Conservation (phyloP, 2,797 vertebrate genomes). For the Etheostoma perlongum region DNA sequence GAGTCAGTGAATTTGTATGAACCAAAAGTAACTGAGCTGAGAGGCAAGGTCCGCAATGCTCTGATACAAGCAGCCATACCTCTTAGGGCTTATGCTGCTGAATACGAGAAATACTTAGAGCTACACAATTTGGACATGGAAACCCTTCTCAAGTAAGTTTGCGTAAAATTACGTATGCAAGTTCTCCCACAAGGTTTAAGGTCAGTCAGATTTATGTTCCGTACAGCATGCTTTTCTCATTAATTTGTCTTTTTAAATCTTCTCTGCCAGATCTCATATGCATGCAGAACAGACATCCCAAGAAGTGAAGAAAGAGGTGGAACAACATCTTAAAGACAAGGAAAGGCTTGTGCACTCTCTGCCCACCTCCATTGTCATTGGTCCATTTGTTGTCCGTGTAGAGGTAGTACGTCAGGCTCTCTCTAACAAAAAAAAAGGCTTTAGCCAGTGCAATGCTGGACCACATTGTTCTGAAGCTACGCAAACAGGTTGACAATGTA, state of each 20-base stretch:
- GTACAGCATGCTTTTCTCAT: neutral
- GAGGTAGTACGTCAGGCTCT: conserved; percentile 86
- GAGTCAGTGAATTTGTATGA: conserved; percentile 89
- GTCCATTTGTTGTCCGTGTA: conserved; percentile 88
- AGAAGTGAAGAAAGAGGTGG: conserved; percentile 85
- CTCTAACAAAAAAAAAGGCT: conserved; percentile 83
- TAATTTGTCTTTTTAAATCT: neutral
- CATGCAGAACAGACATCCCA: conserved; percentile 77
- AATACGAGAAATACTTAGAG: conserved; percentile 88
- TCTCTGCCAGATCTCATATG: conserved; percentile 79
- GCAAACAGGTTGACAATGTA: conserved; percentile 85
- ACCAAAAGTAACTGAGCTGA: conserved; percentile 85
- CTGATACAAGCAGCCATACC: conserved; percentile 87
- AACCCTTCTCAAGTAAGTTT: conserved; percentile 85
- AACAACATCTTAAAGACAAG: conserved; percentile 85
- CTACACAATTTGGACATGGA: conserved; percentile 87
- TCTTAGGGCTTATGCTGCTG: conserved; percentile 88
- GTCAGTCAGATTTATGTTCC: neutral
- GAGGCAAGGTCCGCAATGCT: conserved; percentile 78
- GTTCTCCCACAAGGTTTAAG: conserved; percentile 1
- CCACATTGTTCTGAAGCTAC: conserved; percentile 85
- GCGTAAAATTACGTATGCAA: neutral
- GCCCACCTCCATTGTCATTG: conserved; percentile 89
- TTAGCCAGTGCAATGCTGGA: conserved; percentile 87
- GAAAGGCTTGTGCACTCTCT: conserved; percentile 83